Percentiles rank a stretch among this genome's conserved stretches.
Conservation (phyloP, 2,888 invertebrate genomes). For the Tipula lateralis region DNA sequence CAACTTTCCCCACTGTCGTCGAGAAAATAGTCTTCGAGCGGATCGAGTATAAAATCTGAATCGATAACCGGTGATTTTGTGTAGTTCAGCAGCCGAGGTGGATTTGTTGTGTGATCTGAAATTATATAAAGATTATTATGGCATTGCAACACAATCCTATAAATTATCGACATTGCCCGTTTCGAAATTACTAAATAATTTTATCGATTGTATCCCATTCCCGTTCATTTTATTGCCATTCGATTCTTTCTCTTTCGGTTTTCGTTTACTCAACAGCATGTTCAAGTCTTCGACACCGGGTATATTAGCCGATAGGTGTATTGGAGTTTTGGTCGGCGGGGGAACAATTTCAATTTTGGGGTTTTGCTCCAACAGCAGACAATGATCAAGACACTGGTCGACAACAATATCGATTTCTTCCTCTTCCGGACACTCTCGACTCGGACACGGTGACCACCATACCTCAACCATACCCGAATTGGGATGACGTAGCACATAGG, state of each 20-base stretch:
- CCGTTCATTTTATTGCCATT: background rate
- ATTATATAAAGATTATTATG: background rate
- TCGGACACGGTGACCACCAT: slow-evolving; percentile 81
- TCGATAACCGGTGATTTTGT: background rate
- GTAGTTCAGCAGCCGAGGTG: background rate
- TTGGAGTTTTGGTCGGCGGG: slow-evolving; percentile 40
- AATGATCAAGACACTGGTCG: slow-evolving; percentile 69
- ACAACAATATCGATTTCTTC: slow-evolving; percentile 68
- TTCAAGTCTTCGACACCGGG: slow-evolving; percentile 55
- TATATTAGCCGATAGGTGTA: slow-evolving; percentile 46
- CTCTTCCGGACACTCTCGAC: slow-evolving; percentile 71
- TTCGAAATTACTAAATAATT: background rate
- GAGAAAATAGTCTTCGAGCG: background rate
- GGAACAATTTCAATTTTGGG: slow-evolving; percentile 43
- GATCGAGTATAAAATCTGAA: background rate
- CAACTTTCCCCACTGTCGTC: slow-evolving; percentile 48
- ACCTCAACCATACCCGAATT: slow-evolving; percentile 66
- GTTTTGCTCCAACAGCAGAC: slow-evolving; percentile 53
- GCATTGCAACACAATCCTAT: background rate
- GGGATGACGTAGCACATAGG: slow-evolving; percentile 71
- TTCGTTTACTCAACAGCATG: slow-evolving; percentile 54
- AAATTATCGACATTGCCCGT: background rate
- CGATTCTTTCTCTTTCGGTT: slow-evolving; percentile 49
- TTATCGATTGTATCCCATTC: background rate
- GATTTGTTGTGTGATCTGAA: slow-evolving; percentile 12